Base-by-base conservation (phyloP, 2,797 vertebrate species). In the Etheostoma perlongum region DNA sequence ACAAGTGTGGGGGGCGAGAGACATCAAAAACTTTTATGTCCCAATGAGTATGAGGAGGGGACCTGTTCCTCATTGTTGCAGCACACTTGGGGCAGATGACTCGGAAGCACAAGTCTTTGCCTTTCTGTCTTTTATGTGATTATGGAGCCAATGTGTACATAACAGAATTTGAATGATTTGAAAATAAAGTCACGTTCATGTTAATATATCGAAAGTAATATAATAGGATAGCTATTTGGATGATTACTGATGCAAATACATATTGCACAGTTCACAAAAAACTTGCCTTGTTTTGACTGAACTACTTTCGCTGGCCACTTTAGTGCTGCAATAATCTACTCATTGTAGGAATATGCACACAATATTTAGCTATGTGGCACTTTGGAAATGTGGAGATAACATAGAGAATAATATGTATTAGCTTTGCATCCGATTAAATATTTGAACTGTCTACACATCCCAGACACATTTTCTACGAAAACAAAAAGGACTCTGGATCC, bases 51-150 rank as follows among this genome's bases (percentile, higher is more conserved):
- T 6, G 74, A 74, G 81, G 72, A 78, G 84, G 82, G 64, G 84
- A 88, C 67, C 58, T 72, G 87, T 47, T 87, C 75, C 67, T 86
- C 80, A 90, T 94, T 94, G 94, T 93, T 72, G 81, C 42, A 89
- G 91, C 93, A 95, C 94, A 93, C 94, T 94, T 94, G n/a, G 57
- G 81, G 76, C 81, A 75, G 89, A 91, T 82, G 83, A 83, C 80
- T 89, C 79, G 74, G 89, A 91, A 86, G 61, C 84, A 82, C 81
- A 85, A 78, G 87, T 81, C 84, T 83, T 68, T 58, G 42, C 76
- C 67, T 49, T 77, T 76, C 49, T 66, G 64, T 78, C 73, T 65
- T 72, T 72, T 14, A 63, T 64, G 72, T 16, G 53, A 67, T 19
- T 25, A 40, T 4, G 19, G 12, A 64, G 64, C 67, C 14, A 0